These are phyloP conservation scores for Macaca mulatta DNA, from an alignment of 2,113 vertebrate species.

Conservation along the genomic window DNA sequence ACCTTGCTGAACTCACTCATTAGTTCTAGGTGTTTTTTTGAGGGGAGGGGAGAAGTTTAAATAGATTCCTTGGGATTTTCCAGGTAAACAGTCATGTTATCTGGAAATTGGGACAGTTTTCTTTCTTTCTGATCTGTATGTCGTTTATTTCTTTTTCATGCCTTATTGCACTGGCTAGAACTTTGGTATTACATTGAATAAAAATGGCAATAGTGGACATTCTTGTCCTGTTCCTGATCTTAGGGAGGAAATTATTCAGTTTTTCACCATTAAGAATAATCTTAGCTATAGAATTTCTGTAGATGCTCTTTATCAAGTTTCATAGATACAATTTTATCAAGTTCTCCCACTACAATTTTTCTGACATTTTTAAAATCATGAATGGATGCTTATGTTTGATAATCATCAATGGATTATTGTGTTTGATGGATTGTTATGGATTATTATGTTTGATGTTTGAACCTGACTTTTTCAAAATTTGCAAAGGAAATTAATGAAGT, in stretches of 20 bases:
- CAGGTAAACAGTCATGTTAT: neutral
- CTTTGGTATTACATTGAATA: neutral
- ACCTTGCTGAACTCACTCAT: neutral
- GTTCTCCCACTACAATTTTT: neutral
- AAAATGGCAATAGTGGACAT: conserved; percentile 3
- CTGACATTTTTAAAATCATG: neutral
- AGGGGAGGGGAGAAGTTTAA: neutral
- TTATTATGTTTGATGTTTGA: neutral
- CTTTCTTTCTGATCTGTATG: neutral
- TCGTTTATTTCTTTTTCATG: neutral
- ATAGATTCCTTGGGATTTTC: neutral
- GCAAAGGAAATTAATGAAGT: conserved; percentile 9
- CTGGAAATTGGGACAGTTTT: neutral
- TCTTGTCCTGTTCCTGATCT: neutral
- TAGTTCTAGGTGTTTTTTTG: neutral
- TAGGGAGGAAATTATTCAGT: neutral
- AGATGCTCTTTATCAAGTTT: conserved; percentile 7
- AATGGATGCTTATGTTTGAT: neutral
- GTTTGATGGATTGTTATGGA: too few relatives aligned
- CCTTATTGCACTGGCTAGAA: neutral
- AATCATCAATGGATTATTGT: too few relatives aligned
- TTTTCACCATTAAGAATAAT: neutral
- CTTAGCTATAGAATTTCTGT: neutral
- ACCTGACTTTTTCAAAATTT: conserved; percentile 8
- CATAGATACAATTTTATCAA: neutral